A percentile compares a stretch with the other conserved stretches of the same genome.
These are phyloP conservation scores for Prunella fulvescens DNA, from an alignment of 2,113 vertebrate genomes.

Conservation along the genomic window DNA sequence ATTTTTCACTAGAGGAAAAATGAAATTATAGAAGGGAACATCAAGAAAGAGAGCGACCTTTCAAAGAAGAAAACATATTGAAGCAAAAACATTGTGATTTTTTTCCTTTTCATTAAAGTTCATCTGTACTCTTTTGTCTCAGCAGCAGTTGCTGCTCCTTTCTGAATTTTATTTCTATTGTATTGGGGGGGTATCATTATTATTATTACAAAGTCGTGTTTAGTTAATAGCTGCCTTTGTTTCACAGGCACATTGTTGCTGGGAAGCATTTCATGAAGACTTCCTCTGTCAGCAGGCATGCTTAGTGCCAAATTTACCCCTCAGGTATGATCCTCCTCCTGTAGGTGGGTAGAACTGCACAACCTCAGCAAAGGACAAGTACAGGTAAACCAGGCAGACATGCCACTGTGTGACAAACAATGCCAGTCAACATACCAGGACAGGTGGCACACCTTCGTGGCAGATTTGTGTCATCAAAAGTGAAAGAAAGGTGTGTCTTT, in stretches of 20 bases:
- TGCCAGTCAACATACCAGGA: not conserved
- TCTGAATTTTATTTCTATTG: not conserved
- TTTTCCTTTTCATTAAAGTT: not conserved
- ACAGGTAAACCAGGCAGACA: not conserved
- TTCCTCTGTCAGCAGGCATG: not conserved
- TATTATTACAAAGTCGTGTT: not conserved
- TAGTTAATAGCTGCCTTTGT: not conserved
- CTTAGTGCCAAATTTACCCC: not conserved
- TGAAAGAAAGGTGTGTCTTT: not conserved
- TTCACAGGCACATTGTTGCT: not conserved
- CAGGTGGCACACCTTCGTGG: not conserved
- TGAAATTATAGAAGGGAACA: not conserved
- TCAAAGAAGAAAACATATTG: not conserved
- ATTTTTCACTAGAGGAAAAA: not conserved
- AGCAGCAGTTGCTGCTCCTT: not conserved
- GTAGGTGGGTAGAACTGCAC: not conserved
- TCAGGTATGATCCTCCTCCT: not conserved
- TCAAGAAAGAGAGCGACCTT: not conserved
- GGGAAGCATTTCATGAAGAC: not conserved
- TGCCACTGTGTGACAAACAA: not conserved
- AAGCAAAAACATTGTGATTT: not conserved
- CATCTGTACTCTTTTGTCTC: not conserved
- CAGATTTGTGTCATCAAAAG: not conserved
- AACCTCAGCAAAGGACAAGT: not conserved
- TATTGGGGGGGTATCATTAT: accelerated